Evolutionary conservation across 1,140 invertebrate genomes (phyloP), one percentile per base, ranked within the genome.

Genomic region (Drosophila littoralis): DNA sequence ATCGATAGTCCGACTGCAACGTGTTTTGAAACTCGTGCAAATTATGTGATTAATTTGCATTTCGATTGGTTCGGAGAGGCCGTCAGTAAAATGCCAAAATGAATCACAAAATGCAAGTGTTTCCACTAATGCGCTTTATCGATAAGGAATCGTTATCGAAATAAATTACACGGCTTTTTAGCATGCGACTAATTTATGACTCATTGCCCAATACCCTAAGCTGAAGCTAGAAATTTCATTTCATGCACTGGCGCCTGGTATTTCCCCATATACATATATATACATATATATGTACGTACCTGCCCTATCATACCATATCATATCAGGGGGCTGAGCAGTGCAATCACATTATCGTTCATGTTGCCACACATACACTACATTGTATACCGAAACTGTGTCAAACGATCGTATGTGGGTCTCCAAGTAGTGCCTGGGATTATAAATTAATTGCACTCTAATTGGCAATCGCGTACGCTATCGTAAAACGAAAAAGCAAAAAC

Each of bases 361-460:
- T 69, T 68, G 51, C 58, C 55, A 45, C 50, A 55, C 67, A 38
- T 28, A 28, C 10, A 33, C 17, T 40, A 75, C 67, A 71, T 51
- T 71, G 68, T 71, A 52, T 57, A 22, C 43, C 51, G 45, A 70
- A 73, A 71, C 13, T 75, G 59, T 71, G 73, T 75, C 73, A 75
- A 38, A 45, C 54, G 28, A 71, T 52, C 52, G 42, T 43, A 65
- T 64, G 52, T 71, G 52, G 67, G 54, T 13, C 54, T 54, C 43
- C 51, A 40, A 64, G 59, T 71, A 54, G 51, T 58, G 67, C 35
- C 46, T 12, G 73, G 73, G 73, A 75, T 75, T 75, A 75, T 75
- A 75, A 75, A 71, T 75, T 75, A 75, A 75, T 75, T 75, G 73
- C 67, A 75, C 73, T 68, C 67, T 70, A 70, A 75, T 70, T 75